These are phyloP conservation scores for Heteractis magnifica DNA, from an alignment of 92 coral and sea anemone species.

Conservation along the genomic window DNA sequence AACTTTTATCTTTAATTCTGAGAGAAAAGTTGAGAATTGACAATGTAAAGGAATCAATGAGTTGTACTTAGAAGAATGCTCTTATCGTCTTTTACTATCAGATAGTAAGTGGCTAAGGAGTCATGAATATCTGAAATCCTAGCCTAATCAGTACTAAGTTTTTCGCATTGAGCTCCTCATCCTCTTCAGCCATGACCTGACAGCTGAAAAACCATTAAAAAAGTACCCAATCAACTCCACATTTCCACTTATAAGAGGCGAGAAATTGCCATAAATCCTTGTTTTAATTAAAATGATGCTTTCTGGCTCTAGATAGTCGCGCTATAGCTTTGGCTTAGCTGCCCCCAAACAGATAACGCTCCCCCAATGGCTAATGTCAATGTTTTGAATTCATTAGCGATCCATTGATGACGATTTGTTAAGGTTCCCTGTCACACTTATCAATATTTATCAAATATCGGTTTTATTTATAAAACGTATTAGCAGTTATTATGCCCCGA, in stretches of 20 bases:
- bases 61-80: background rate
- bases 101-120: background rate
- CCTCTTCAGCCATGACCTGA: no score
- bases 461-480: conserved; percentile 5
- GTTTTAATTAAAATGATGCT: no score
- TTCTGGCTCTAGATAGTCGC: no score
- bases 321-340: background rate
- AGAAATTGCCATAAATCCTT: no score
- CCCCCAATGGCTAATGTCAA: background rate
- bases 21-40: no score
- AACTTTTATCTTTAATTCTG: no score
- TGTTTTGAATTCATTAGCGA: conserved; percentile 14
- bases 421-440: background rate
- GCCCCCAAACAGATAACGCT: background rate
- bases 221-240: no score
- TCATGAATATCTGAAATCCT: background rate
- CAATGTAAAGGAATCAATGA: background rate
- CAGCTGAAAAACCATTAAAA: no score
- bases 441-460: conserved; percentile 10
- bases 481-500: conserved; percentile 5
- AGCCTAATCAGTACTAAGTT: no score
- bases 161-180: no score
- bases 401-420: background rate
- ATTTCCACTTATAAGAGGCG: no score
- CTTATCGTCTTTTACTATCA: background rate